phyloP scores from a whole-genome alignment of 2,888 invertebrate genomes.

The Heliconius ethilla region DNA sequence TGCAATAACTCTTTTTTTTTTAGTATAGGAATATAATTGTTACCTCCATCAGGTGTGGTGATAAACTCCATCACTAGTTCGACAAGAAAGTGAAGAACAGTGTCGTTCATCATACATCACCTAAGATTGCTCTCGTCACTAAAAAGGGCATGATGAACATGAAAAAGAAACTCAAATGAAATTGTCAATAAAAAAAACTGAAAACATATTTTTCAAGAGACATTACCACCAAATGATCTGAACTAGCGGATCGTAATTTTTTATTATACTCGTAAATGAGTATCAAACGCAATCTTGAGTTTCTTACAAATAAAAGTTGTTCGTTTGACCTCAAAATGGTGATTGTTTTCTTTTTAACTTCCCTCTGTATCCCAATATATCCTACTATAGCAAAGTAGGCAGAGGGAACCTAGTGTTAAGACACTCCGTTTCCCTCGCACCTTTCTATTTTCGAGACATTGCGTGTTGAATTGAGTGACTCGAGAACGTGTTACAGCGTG shows the following conservation, averaged over 20 bases:
- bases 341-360: background rate
- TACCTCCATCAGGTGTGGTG: background rate
- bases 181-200: constrained; percentile 18
- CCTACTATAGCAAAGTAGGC: background rate
- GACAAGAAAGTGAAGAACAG: background rate
- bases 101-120: background rate
- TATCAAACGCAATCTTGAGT: constrained; percentile 27
- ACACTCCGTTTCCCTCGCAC: background rate
- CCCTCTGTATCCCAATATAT: background rate
- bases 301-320: constrained; percentile 19
- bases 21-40: background rate
- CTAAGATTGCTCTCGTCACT: background rate
- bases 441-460: no score
- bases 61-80: background rate
- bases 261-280: constrained; percentile 28
- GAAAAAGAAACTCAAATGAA: background rate
- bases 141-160: background rate
- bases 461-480: no score
- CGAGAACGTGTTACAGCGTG: no score
- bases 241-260: constrained; percentile 31
- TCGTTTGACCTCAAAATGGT: constrained; percentile 29
- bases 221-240: constrained; percentile 16
- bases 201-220: constrained; percentile 20
- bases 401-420: background rate
- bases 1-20: no score